Conservation (phyloP, 2,797 vertebrate species). For the Brotula barbata region DNA sequence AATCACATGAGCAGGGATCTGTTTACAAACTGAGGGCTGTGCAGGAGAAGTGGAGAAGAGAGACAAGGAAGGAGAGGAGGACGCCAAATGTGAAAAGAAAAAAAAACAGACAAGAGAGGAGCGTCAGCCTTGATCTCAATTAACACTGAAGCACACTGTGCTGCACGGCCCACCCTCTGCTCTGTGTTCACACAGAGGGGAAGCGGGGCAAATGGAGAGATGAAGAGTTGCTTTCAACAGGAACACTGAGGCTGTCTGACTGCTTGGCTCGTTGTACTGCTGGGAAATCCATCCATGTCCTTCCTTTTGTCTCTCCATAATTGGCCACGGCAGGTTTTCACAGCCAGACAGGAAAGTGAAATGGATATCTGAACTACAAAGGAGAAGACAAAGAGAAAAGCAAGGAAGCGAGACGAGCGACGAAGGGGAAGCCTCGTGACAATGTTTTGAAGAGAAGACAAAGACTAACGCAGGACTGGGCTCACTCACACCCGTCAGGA, state of each 20-base stretch:
- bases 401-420: conserved; percentile 23
- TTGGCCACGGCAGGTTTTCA: conserved; percentile 56
- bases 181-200: conserved; percentile 34
- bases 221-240: conserved; percentile 53
- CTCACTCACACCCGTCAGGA: conserved; percentile 25
- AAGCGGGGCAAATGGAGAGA: conserved; percentile 53
- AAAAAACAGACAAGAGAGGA: conserved; percentile 27
- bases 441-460: conserved; percentile 68
- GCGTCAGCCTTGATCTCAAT: conserved; percentile 27
- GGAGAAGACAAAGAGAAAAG: conserved; percentile 25
- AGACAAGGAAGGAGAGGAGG: conserved; percentile 36
- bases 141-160: conserved; percentile 31
- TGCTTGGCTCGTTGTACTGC: conserved; percentile 49
- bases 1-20: conserved; percentile 82
- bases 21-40: conserved; percentile 79
- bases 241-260: conserved; percentile 49
- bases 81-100: conserved; percentile 38
- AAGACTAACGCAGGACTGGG: conserved; percentile 47
- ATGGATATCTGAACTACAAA: conserved; percentile 32
- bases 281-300: conserved; percentile 57
- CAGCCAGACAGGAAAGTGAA: conserved; percentile 44
- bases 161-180: conserved; percentile 26
- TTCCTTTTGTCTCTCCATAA: conserved; percentile 68
- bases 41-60: conserved; percentile 66
- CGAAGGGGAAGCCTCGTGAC: conserved; percentile 56